Base-by-base conservation (phyloP, 35 echinoderm and acorn worm species). In the Holothuria glaberrima region DNA sequence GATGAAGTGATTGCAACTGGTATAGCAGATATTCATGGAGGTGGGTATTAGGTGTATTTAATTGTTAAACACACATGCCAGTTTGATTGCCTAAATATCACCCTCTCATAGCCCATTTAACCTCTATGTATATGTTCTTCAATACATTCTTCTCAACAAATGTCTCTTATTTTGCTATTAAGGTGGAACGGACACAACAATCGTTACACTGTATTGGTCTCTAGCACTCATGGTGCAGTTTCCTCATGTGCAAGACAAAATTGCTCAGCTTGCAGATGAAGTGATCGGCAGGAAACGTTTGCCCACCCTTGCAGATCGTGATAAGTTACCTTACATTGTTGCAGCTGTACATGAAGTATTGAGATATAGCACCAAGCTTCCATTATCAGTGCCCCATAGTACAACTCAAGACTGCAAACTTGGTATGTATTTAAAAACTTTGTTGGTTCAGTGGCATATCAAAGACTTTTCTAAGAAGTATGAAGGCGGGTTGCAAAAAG, bases 221-320 rank as follows among this genome's bases (percentile, higher is more conserved):
- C 31, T 69, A 69, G 66, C 66, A 29, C 24, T 69, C 9, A 69
- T 69, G 66, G 66, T 69, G 0, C 26, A 69, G 66, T 69, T 69
- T 69, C 66, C 66, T 69, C 24, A 69, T n/a, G 66, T 66, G 9
- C 62, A 66, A 66, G 62, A 66, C 62, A 66, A 66, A 66, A 66
- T 66, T 66, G 62, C 62, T 13, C 21, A 20, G 28, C 62, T 66
- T 22, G 16, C 62, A 0, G 78, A 82, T 48, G 31, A 48, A n/a
- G 78, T 82, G 18, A 25, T 82, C 0, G 78, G 78, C 6, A 16
- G 78, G 24, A 20, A 82, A 10, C 30, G 78, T 0, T 44, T 82
- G 20, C 78, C 78, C 5, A 82, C 78, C 5, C 28, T 82, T 19
- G 78, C 30, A 21, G 78, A 82, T 29, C 78, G 78, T 16, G 48